Base-by-base conservation (phyloP, 2,797 vertebrate species). In the Cygnus olor region DNA sequence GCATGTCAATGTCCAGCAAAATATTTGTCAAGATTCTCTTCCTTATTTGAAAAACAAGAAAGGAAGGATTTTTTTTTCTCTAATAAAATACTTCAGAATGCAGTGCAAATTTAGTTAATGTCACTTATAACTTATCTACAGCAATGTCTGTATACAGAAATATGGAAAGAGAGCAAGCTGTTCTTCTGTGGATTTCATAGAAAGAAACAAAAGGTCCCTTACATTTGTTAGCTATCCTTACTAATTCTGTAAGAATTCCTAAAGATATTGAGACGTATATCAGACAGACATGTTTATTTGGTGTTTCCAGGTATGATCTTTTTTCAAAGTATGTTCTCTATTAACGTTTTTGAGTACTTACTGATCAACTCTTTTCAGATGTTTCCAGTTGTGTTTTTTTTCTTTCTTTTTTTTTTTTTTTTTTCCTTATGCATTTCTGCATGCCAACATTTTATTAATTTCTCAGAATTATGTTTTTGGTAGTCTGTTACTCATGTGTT, bases 251-350 rank as follows among this genome's bases (percentile, higher is more conserved):
- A 88, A 74, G 73, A 95, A 93, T 95, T 94, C 85, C 83, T 73
- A 64, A 64, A 71, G 70, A 79, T 94, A 93, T 90, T 96, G 94
- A 88, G 63, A 79, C 0, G 0, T 93, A 78, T 94, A 94, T 94
- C 91, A 96, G 80, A 63, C 5, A 60, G 82, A 91, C 89, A 93
- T 93, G 76, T 96, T 97, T 94, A 93, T 96, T 95, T 94, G 89
- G 89, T 94, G 91, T 91, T 95, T 92, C 85, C 47, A 92, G 66
- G 80, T 93, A 84, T 54, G 47, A 38, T 16, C 47, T 86, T 88
- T 88, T 88, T 65, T 36, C 49, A 45, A 14, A 81, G 45, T 66
- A 73, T 91, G 94, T 92, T 97, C 89, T 88, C 94, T 80, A 77
- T 95, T 95, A 90, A 80, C 0, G 0, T 70, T 93, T 85, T 84